phyloP scores from a whole-genome alignment of 2,888 invertebrate species.

The Diabrotica balteata region DNA sequence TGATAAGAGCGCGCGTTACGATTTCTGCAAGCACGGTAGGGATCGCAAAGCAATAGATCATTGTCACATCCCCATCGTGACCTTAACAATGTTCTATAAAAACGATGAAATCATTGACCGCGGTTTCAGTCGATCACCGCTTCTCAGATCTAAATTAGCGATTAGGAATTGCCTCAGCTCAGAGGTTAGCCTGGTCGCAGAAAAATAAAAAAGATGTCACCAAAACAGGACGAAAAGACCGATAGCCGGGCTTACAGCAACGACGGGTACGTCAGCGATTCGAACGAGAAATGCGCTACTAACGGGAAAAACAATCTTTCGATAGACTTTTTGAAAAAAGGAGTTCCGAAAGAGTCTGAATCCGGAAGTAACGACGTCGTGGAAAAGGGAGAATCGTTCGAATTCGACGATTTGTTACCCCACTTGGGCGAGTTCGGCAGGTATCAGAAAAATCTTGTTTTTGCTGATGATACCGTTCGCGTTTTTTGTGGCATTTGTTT shows the following conservation, averaged over 20 bases:
- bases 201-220: slow-evolving; percentile 46
- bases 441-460: slow-evolving; percentile 84
- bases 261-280: slow-evolving; percentile 34
- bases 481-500: slow-evolving; percentile 87
- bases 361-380: not conserved
- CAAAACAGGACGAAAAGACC: slow-evolving; percentile 48
- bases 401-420: slow-evolving; percentile 85
- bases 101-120: slow-evolving; percentile 48
- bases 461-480: slow-evolving; percentile 86
- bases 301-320: slow-evolving; percentile 5
- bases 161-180: slow-evolving; percentile 50
- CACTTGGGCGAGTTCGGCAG: slow-evolving; percentile 85
- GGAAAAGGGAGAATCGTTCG: slow-evolving; percentile 62
- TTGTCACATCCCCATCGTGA: slow-evolving; percentile 9
- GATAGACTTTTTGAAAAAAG: slow-evolving; percentile 17
- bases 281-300: slow-evolving; percentile 6
- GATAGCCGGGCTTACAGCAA: slow-evolving; percentile 42
- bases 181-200: slow-evolving; percentile 51
- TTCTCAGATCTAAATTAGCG: slow-evolving; percentile 41
- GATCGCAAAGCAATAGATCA: no score
- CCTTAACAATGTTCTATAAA: slow-evolving; percentile 50
- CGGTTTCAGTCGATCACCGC: slow-evolving; percentile 44
- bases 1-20: no score
- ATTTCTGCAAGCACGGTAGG: no score
- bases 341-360: slow-evolving; percentile 4